These are phyloP conservation scores for Muscina levida DNA, from an alignment of 2,888 invertebrate species.

Conservation along the genomic window DNA sequence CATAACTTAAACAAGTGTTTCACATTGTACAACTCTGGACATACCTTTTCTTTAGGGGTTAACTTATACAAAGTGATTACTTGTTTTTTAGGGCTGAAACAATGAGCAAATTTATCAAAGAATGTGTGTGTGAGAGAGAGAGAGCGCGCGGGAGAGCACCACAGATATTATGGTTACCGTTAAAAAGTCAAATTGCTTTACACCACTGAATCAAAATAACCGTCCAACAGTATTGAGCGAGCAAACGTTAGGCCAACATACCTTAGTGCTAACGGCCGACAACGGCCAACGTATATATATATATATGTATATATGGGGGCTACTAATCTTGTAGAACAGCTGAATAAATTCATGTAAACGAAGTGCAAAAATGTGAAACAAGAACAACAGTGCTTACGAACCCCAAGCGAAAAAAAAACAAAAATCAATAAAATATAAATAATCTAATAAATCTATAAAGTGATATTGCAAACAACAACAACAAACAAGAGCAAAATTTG, in stretches of 20 bases:
- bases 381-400: constrained; percentile 34
- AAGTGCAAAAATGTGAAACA: constrained; percentile 7
- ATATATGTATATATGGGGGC: too few relatives aligned
- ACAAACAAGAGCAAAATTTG: not conserved
- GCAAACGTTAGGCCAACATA: constrained; percentile 44
- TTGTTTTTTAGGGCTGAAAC: constrained; percentile 47
- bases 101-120: not conserved
- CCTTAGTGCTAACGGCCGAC: constrained; percentile 52
- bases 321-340: constrained; percentile 37
- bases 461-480: not conserved
- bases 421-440: constrained; percentile 62
- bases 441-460: constrained; percentile 40
- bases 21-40: constrained; percentile 7
- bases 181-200: constrained; percentile 61
- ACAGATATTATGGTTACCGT: constrained; percentile 56
- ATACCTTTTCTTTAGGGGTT: constrained; percentile 45
- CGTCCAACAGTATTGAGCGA: constrained; percentile 44
- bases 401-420: constrained; percentile 31
- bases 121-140: not conserved
- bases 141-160: not conserved
- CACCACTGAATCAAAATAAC: constrained; percentile 25
- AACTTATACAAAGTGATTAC: constrained; percentile 57
- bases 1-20: not conserved
- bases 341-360: not conserved
- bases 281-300: too few relatives aligned